These are phyloP conservation scores for Ceramica pisi DNA, from an alignment of 2,888 invertebrate genomes.

Conservation along the genomic window DNA sequence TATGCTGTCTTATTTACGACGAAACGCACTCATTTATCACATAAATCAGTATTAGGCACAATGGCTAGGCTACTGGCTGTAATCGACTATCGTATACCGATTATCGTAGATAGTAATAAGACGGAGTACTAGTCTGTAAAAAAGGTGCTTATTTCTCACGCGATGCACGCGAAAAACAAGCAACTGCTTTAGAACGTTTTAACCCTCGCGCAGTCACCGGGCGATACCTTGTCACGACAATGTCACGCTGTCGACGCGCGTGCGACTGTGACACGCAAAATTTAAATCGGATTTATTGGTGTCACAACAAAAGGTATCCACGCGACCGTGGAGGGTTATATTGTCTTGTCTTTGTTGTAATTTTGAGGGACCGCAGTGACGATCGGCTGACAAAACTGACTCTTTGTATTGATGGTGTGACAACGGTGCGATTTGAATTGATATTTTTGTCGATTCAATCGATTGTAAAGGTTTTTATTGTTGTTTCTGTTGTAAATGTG, in stretches of 20 bases:
- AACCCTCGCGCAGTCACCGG: conserved; percentile 74
- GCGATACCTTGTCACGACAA: conserved; percentile 78
- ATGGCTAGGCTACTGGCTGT: conserved; percentile 28
- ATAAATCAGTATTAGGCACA: conserved; percentile 59
- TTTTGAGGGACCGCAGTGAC: conserved; percentile 17
- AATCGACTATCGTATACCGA: conserved; percentile 36
- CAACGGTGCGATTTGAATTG: conserved; percentile 19
- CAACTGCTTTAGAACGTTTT: conserved; percentile 64
- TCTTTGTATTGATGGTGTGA: conserved; percentile 18
- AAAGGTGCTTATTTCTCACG: conserved; percentile 59
- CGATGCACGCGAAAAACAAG: conserved; percentile 59
- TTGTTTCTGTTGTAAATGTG: background rate
- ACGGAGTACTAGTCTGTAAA: conserved; percentile 53
- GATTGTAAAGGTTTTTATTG: conserved; percentile 9
- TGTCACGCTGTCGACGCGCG: conserved; percentile 79
- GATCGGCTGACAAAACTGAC: conserved; percentile 25
- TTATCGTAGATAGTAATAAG: conserved; percentile 62
- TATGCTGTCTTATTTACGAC: conserved; percentile 61
- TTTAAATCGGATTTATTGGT: conserved; percentile 82
- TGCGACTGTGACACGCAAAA: conserved; percentile 81
- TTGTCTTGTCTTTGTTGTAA: conserved; percentile 57
- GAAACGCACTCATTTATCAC: conserved; percentile 52
- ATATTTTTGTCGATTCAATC: conserved; percentile 12
- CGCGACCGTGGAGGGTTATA: conserved; percentile 62
- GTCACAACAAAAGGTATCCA: conserved; percentile 67